phyloP scores from a whole-genome alignment of 2,888 invertebrate genomes.

The Himalopsyche kuldschensis region DNA sequence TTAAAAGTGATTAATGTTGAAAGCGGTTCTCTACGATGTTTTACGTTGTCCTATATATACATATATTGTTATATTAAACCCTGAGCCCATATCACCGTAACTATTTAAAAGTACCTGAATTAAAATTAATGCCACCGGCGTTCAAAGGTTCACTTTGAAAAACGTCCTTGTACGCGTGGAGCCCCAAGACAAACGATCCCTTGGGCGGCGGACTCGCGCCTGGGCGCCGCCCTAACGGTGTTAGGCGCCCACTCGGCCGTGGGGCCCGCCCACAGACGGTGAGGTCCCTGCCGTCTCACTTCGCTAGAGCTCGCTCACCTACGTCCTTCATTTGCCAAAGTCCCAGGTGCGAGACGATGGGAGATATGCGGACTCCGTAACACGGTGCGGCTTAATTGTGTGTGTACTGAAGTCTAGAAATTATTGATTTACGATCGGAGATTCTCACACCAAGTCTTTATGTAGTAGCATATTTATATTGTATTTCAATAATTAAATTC shows the following conservation, averaged over 20 bases:
- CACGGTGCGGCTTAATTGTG: not conserved
- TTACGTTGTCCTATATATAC: too few species aligned
- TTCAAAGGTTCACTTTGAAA: not conserved
- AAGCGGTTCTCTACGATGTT: too few species aligned
- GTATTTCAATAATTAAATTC: too few species aligned
- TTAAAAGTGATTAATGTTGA: too few species aligned
- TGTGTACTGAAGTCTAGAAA: not conserved
- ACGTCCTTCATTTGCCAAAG: not conserved
- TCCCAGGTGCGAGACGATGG: not conserved
- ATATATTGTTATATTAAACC: too few species aligned
- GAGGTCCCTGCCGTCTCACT: not conserved
- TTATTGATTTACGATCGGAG: not conserved
- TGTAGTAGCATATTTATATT: too few species aligned
- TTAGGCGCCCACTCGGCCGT: slow-evolving; percentile 28
- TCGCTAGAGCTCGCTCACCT: not conserved
- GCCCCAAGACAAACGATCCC: slow-evolving; percentile 30
- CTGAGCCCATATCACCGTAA: too few species aligned
- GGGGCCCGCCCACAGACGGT: slow-evolving; percentile 4
- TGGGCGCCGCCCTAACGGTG: slow-evolving; percentile 33
- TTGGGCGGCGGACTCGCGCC: slow-evolving; percentile 8
- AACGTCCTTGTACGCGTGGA: not conserved
- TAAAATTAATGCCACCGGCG: not conserved
- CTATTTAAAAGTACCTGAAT: not conserved
- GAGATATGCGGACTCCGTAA: not conserved
- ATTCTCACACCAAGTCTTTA: not conserved